Base-by-base conservation (phyloP, 2,113 vertebrate species). In the Cygnus atratus region DNA sequence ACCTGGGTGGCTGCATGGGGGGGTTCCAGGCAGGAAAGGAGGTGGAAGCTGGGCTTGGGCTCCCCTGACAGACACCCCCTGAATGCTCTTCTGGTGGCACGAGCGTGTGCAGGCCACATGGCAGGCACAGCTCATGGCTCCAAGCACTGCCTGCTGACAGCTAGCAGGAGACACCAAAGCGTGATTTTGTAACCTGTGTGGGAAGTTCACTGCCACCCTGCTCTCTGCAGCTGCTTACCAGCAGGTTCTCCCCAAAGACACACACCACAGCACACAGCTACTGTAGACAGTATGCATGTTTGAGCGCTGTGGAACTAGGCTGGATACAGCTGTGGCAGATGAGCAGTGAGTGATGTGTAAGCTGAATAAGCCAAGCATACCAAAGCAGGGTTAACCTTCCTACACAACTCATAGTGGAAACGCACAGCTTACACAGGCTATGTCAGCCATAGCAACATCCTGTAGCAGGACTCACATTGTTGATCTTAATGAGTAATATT, bases 261-360 rank as follows among this genome's bases (percentile, higher is more conserved):
- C 3, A 24, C 22, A 6, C 9, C n/a, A 19, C 15, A 18, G 39
- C 71, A n/a, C 8, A 9, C 0, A 0, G 5, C 57, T 55, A 8
- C 44, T 52, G 2, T 11, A 33, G 50, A 19, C 48, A 50, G 48
- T 13, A 50, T 54, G 25, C 52, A 54, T 54, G 25, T 54, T 5
- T 25, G 52, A 54, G 25, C 7, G 14, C 25, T 15, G 26, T 4
- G 26, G 52, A 54, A 13, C 52, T 54, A 54, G 52, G 52, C 52
- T 54, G 25, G 52, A 8, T 54, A 28, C 52, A n/a, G n/a, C 3
- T 3, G 2, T 0, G 8, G 43, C 33, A 33, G 20, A 7, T 4
- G 2, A 71, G 35, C 16, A 33, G 19, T 5, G 39, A 61, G 19
- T 5, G n/a, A 61, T 13, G 9, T 28, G 3, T 15, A 70, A 35